Evolutionary conservation across 2,113 vertebrate genomes (phyloP), one percentile per base, ranked within the genome.

Genomic region (Alaudala cheleensis): DNA sequence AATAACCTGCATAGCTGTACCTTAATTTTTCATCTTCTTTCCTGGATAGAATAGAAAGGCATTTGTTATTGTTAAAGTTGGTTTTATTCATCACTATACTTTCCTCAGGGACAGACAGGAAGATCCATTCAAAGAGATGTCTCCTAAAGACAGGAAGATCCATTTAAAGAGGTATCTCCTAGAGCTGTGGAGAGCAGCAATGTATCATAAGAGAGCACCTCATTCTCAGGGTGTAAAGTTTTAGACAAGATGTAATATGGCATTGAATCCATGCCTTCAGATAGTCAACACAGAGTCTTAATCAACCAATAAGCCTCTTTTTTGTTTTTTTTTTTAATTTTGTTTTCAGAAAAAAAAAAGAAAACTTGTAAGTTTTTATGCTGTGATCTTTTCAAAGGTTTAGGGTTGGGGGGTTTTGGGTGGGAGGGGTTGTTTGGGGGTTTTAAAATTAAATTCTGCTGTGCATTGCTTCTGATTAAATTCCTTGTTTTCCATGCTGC

Each of bases 121-220:
- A 83, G 54, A 19, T 84, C 34, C 49, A 13, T 74, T 80, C 53
- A 51, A 77, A 86, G 42, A 57, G 45, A 23, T 29, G 14, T 45
- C 33, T 90, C 31, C 45, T 53, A 50, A 42, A 85, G 28, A 53
- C 37, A 37, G 37, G 6, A 4, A 37, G 40, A 69, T 84, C 34
- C 49, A 13, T 74, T 80, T 49, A 47, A 77, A 86, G 42, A 57
- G 45, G 21, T 29, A 13, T 45, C 33, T 90, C 31, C 45, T 53
- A 50, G 45, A 85, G 28, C 49, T 0, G 0, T 4, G 21, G 26
- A 33, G 18, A 62, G n/a, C 45, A 73, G 28, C 0, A 2, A 78
- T 81, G 19, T 25, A 40, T n/a, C 40, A 0, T 34, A 54, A 70
- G 29, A 64, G 40, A 64, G 6, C 54, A 21, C 5, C 31, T 81